Percentiles rank a stretch among this genome's conserved stretches.
phyloP scores from a whole-genome alignment of 2,113 vertebrate species.

The Melierax canorus region DNA sequence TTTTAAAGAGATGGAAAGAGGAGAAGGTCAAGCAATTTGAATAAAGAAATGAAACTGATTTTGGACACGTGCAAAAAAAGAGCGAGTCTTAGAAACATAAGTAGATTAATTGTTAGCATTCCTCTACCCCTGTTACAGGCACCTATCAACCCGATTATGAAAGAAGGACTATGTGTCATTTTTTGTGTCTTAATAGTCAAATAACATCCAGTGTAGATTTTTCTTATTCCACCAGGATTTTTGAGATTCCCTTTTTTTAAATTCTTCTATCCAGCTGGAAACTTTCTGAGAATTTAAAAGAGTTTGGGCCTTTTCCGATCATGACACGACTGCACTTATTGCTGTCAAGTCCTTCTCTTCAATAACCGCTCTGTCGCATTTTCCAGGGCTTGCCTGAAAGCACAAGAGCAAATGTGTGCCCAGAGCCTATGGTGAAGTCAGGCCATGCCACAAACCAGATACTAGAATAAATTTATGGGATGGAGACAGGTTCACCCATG shows the following conservation, averaged over 20 bases:
- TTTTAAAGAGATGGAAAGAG: background rate
- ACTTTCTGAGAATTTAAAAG: background rate
- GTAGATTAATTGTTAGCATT: background rate
- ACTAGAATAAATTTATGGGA: background rate
- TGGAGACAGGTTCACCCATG: background rate
- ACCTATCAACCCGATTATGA: background rate
- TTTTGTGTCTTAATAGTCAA: background rate
- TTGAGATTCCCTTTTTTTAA: background rate
- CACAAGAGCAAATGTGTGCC: background rate
- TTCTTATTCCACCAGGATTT: background rate
- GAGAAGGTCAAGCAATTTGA: background rate
- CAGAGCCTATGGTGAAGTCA: background rate
- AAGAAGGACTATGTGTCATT: background rate
- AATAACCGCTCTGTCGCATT: background rate
- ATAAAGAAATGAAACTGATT: background rate
- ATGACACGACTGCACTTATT: background rate
- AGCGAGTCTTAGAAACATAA: background rate
- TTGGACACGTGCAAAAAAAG: background rate
- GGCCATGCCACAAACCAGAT: background rate
- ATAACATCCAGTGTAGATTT: background rate
- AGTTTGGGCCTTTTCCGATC: background rate
- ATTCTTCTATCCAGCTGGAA: background rate
- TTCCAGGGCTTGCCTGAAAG: background rate
- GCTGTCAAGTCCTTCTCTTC: background rate
- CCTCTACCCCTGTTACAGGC: background rate